Conservation (phyloP, 2,888 invertebrate species). For the Phyllotreta cruciferae region DNA sequence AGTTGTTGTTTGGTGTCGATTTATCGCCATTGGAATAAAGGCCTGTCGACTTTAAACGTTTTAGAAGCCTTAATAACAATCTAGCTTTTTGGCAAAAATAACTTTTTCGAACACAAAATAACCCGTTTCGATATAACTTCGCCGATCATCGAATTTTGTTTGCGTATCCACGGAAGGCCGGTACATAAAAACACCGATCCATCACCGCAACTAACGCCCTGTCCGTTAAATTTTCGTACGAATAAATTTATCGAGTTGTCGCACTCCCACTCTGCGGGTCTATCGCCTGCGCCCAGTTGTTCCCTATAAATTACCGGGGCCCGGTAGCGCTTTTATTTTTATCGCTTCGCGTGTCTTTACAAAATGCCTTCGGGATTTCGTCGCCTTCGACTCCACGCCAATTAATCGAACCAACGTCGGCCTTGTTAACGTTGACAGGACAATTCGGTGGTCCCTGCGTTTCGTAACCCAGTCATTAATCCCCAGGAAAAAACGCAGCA, state of each 20-base stretch:
- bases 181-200: slow-evolving; percentile 38
- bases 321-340: slow-evolving; percentile 39
- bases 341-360: slow-evolving; percentile 29
- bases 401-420: slow-evolving; percentile 31
- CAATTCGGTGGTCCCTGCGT: slow-evolving; percentile 1
- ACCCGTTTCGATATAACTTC: too few species aligned
- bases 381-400: slow-evolving; percentile 23
- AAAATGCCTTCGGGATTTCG: slow-evolving; percentile 31
- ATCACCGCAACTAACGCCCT: slow-evolving; percentile 38
- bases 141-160: slow-evolving; percentile 28
- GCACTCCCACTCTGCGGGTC: slow-evolving; percentile 31
- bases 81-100: not conserved
- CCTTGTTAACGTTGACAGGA: slow-evolving; percentile 30
- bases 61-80: too few species aligned
- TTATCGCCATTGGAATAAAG: too few species aligned
- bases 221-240: slow-evolving; percentile 36
- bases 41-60: too few species aligned
- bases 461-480: slow-evolving; percentile 4
- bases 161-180: slow-evolving; percentile 29
- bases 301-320: slow-evolving; percentile 38
- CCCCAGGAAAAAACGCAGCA: too few species aligned
- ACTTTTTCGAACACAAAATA: not conserved
- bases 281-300: slow-evolving; percentile 34
- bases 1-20: slow-evolving; percentile 24
- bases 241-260: slow-evolving; percentile 35